A percentile compares a stretch with the other conserved stretches of the same genome.
Conservation (phyloP, 2,113 vertebrate species). For the Sphaerodactylus townsendi region DNA sequence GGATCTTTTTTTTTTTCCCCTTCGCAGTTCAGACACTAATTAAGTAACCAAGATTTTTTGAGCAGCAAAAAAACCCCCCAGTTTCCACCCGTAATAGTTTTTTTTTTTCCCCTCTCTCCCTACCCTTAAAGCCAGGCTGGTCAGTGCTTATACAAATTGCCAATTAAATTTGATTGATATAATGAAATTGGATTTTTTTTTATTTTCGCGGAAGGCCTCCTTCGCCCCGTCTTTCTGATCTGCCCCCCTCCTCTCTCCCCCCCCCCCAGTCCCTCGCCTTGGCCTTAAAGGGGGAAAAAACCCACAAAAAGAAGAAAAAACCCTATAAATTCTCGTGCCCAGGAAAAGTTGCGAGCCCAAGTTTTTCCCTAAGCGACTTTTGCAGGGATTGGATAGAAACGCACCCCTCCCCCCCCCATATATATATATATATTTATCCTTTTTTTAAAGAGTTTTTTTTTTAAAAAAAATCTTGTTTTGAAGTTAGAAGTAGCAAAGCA, state of each 20-base stretch:
- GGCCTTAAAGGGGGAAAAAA: too few relatives aligned
- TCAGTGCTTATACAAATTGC: conserved; percentile 89
- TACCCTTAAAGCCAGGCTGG: conserved; percentile 82
- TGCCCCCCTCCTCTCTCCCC: neutral
- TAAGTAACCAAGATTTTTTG: conserved; percentile 87
- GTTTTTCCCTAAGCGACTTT: conserved; percentile 36
- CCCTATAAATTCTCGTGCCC: neutral
- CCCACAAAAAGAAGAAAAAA: neutral
- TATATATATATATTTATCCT: conserved; percentile 44
- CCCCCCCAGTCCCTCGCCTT: neutral
- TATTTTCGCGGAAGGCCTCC: conserved; percentile 81
- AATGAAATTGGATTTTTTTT: conserved; percentile 86
- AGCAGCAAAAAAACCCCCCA: conserved; percentile 79
- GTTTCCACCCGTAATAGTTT: conserved; percentile 83
- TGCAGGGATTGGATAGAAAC: conserved; percentile 31
- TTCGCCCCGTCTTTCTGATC: neutral
- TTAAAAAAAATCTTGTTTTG: conserved; percentile 48
- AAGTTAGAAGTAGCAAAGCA: conserved; percentile 63
- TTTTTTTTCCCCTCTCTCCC: conserved; percentile 54
- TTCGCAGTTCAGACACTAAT: conserved; percentile 87
- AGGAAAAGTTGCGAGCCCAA: neutral
- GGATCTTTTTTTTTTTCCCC: conserved; percentile 83
- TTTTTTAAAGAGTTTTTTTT: conserved; percentile 55
- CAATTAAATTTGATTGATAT: conserved; percentile 93
- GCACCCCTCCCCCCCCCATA: neutral